Conservation (phyloP, 2,797 vertebrate species). For the Phalloptychus januarius region DNA sequence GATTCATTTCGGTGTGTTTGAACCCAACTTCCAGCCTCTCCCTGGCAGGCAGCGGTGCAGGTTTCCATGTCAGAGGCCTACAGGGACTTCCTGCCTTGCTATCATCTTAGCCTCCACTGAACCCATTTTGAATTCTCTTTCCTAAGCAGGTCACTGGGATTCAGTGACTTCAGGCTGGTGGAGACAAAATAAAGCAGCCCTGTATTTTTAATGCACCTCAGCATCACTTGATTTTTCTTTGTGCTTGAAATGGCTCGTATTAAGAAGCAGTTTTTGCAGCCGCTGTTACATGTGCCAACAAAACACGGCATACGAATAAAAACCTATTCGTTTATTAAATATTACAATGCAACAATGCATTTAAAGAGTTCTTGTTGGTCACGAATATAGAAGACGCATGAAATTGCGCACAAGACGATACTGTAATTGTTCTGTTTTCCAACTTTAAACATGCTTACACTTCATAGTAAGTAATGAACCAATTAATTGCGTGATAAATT, state of each 20-base stretch:
- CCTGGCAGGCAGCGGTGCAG: slow-evolving; percentile 39
- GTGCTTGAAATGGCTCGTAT: not conserved
- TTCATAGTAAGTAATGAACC: not conserved
- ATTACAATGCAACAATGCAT: not conserved
- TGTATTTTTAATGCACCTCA: not conserved
- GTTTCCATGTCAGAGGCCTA: slow-evolving; percentile 52
- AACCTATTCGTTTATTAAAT: not conserved
- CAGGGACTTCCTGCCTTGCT: slow-evolving; percentile 37
- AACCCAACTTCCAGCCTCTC: slow-evolving; percentile 35
- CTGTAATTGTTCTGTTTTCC: not conserved
- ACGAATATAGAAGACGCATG: not conserved
- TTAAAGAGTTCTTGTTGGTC: not conserved
- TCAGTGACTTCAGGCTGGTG: slow-evolving; percentile 25
- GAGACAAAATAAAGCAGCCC: not conserved
- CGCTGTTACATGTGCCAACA: not conserved
- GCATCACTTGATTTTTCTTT: not conserved
- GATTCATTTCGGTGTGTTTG: slow-evolving; percentile 15
- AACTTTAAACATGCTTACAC: not conserved
- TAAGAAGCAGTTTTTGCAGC: not conserved
- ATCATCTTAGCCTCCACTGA: slow-evolving; percentile 31
- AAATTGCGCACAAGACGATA: not conserved
- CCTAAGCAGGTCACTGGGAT: slow-evolving; percentile 37
- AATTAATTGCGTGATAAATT: too few relatives aligned
- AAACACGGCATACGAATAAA: not conserved
- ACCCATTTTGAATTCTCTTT: slow-evolving; percentile 32